phyloP scores from a whole-genome alignment of 2,113 vertebrate genomes.

The Donacobius atricapilla region DNA sequence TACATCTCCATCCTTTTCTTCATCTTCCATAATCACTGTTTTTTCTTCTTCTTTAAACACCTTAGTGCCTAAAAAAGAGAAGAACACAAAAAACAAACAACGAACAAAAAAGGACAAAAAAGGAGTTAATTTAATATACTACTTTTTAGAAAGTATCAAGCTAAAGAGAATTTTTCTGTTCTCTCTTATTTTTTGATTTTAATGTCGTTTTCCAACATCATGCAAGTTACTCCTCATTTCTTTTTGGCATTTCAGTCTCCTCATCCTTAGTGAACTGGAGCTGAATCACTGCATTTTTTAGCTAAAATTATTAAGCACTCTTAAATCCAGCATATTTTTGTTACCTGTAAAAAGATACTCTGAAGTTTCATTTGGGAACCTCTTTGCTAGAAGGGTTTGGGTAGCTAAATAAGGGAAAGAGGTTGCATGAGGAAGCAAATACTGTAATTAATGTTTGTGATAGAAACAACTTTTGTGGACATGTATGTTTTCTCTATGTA shows the following conservation, averaged over 20 bases:
- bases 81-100: not conserved
- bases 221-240: not conserved
- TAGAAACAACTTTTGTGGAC: not conserved
- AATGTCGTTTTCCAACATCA: not conserved
- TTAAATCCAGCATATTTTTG: not conserved
- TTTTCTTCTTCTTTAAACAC: slow-evolving; percentile 76
- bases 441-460: not conserved
- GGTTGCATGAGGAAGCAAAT: not conserved
- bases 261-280: not conserved
- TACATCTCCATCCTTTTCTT: slow-evolving; percentile 81
- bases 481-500: not conserved
- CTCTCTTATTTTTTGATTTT: not conserved
- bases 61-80: slow-evolving; percentile 75
- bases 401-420: not conserved
- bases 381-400: not conserved
- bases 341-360: not conserved
- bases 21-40: slow-evolving; percentile 82
- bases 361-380: not conserved
- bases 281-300: not conserved
- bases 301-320: not conserved
- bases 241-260: not conserved
- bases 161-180: not conserved
- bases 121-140: not conserved
- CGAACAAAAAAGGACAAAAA: not conserved
- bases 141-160: not conserved